phyloP scores from a whole-genome alignment of 2,797 vertebrate species.

The Coranthus polyacanthus region DNA sequence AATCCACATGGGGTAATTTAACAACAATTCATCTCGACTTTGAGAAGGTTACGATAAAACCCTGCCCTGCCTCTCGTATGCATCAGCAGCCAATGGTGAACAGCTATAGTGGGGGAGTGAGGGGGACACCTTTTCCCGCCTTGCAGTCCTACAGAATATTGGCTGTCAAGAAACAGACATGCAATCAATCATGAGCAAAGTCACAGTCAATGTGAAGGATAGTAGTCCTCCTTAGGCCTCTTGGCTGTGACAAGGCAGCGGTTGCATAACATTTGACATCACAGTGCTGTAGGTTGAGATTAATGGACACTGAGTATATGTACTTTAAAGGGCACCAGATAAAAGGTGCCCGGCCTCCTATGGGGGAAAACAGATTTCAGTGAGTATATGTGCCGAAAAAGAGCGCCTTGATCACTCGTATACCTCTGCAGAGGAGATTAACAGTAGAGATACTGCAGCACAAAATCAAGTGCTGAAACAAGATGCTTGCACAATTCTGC shows the following conservation, averaged over 20 bases:
- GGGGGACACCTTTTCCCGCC: slow-evolving; percentile 14
- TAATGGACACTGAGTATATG: slow-evolving; percentile 62
- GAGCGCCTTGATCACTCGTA: slow-evolving; percentile 23
- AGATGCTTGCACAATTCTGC: slow-evolving; percentile 28
- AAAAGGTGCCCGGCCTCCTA: slow-evolving; percentile 48
- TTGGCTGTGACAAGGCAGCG: slow-evolving; percentile 54
- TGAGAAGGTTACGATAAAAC: slow-evolving; percentile 66
- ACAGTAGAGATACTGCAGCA: slow-evolving; percentile 23
- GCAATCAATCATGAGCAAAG: slow-evolving; percentile 83
- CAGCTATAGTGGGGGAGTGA: slow-evolving; percentile 9
- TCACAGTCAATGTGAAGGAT: slow-evolving; percentile 79
- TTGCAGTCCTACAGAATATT: slow-evolving; percentile 65
- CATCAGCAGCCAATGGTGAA: slow-evolving; percentile 47
- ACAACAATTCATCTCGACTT: slow-evolving; percentile 60
- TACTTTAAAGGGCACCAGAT: slow-evolving; percentile 55
- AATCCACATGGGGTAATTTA: slow-evolving; percentile 56
- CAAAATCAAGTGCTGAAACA: slow-evolving; percentile 44
- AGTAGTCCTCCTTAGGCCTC: slow-evolving; percentile 59
- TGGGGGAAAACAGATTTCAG: slow-evolving; percentile 37
- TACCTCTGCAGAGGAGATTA: slow-evolving; percentile 46
- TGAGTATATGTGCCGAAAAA: slow-evolving; percentile 14
- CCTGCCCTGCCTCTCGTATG: neutral
- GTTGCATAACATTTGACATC: slow-evolving; percentile 52
- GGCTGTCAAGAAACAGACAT: slow-evolving; percentile 77
- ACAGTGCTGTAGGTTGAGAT: slow-evolving; percentile 56